phyloP scores from a whole-genome alignment of 2,113 vertebrate genomes.

The Pimephales promelas region DNA sequence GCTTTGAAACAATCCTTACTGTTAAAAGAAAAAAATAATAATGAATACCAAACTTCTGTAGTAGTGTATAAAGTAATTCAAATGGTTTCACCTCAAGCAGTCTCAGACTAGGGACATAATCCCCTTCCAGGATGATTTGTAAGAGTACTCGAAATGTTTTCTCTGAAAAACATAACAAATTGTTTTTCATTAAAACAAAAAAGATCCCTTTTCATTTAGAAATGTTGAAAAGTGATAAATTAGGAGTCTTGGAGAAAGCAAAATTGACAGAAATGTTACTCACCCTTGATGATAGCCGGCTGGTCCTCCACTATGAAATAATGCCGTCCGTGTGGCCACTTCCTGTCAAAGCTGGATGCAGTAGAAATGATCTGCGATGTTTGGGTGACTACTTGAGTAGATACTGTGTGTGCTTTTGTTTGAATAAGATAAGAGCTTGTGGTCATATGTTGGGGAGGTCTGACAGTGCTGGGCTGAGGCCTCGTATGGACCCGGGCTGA shows the following conservation, averaged over 20 bases:
- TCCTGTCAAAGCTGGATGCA: background rate
- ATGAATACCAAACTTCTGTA: background rate
- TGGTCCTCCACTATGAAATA: slow-evolving; percentile 71
- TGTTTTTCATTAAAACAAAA: background rate
- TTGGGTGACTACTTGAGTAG: slow-evolving; percentile 25
- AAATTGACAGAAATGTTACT: background rate
- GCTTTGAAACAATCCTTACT: no score
- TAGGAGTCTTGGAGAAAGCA: background rate
- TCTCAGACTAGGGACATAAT: background rate
- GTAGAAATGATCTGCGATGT: background rate
- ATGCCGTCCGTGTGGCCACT: background rate
- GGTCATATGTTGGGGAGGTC: background rate
- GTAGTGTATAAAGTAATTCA: background rate
- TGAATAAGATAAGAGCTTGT: background rate
- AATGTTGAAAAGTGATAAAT: background rate
- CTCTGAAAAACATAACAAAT: slow-evolving; percentile 60
- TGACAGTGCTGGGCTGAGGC: background rate
- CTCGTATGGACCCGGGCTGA: background rate
- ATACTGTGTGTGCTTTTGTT: background rate
- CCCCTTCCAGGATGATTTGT: slow-evolving; percentile 71
- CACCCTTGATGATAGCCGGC: slow-evolving; percentile 69
- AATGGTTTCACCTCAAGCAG: slow-evolving; percentile 25
- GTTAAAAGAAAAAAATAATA: no score
- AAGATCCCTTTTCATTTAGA: background rate
- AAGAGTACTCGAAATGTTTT: slow-evolving; percentile 72